Percentiles rank a stretch among this genome's conserved stretches.
phyloP scores from a whole-genome alignment of 1,140 invertebrate species.

The Dryas iulia region DNA sequence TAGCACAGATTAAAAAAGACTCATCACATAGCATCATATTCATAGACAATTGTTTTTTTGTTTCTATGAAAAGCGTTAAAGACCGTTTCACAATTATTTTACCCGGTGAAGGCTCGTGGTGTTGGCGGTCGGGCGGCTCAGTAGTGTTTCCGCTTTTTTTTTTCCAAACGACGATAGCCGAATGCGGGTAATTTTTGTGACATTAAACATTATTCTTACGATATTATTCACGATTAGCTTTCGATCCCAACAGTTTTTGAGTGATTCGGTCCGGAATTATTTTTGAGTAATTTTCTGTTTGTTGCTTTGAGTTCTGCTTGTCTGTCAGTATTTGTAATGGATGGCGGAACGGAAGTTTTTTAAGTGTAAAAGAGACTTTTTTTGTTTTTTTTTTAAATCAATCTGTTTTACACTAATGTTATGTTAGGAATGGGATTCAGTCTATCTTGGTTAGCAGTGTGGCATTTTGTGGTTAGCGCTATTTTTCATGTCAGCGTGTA shows the following conservation, averaged over 20 bases:
- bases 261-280: slow-evolving; percentile 24
- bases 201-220: slow-evolving; percentile 44
- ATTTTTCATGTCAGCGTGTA: background rate
- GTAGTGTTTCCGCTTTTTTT: slow-evolving; percentile 67
- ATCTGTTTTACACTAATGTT: background rate
- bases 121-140: slow-evolving; percentile 56
- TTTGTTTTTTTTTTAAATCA: background rate
- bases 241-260: slow-evolving; percentile 16
- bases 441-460: background rate
- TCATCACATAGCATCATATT: background rate
- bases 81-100: slow-evolving; percentile 39
- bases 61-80: background rate
- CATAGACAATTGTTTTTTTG: background rate
- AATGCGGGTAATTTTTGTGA: slow-evolving; percentile 43
- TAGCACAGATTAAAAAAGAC: background rate
- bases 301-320: slow-evolving; percentile 5
- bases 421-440: background rate
- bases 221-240: slow-evolving; percentile 25
- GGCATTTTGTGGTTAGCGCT: background rate
- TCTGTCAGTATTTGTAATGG: background rate
- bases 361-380: background rate
- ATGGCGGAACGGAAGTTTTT: background rate
- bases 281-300: slow-evolving; percentile 19
- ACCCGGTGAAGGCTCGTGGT: slow-evolving; percentile 66
- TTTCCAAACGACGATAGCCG: slow-evolving; percentile 68